phyloP scores from a whole-genome alignment of 2,888 invertebrate genomes.

The Alcis repandata region DNA sequence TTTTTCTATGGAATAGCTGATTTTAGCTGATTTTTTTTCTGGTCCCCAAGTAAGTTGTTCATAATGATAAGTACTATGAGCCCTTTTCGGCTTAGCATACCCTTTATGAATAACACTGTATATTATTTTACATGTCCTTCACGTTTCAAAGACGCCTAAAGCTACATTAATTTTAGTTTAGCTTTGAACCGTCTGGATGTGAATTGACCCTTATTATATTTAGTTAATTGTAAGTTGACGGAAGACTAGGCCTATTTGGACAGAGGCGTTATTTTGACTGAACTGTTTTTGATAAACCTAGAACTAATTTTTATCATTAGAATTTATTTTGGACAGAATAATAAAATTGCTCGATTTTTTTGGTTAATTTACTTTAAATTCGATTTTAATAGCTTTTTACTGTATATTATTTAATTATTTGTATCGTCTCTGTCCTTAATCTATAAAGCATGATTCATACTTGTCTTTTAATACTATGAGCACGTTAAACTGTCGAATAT shows the following conservation, averaged over 20 bases:
- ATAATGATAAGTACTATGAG: too few species aligned
- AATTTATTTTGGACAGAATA: background rate
- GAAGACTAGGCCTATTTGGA: slow-evolving; percentile 22
- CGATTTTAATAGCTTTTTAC: background rate
- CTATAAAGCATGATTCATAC: slow-evolving; percentile 8
- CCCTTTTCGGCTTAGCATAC: too few species aligned
- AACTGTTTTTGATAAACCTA: slow-evolving; percentile 3
- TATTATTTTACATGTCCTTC: background rate
- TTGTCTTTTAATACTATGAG: slow-evolving; percentile 37
- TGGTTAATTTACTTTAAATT: background rate
- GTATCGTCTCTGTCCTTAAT: background rate
- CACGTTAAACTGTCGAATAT: slow-evolving; percentile 1
- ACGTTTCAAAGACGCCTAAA: background rate
- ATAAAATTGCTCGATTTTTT: too few species aligned
- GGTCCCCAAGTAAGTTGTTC: too few species aligned
- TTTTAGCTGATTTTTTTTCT: too few species aligned
- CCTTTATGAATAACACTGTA: background rate
- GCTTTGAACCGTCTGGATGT: background rate
- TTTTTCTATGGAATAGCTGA: too few species aligned
- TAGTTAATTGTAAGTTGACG: slow-evolving; percentile 13
- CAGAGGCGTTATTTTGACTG: slow-evolving; percentile 6
- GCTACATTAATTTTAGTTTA: background rate
- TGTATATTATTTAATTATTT: background rate
- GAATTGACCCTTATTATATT: slow-evolving; percentile 1
- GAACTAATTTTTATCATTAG: background rate